Evolutionary conservation across 2,797 vertebrate species (phyloP).

Genomic region (Bradypus variegatus): DNA sequence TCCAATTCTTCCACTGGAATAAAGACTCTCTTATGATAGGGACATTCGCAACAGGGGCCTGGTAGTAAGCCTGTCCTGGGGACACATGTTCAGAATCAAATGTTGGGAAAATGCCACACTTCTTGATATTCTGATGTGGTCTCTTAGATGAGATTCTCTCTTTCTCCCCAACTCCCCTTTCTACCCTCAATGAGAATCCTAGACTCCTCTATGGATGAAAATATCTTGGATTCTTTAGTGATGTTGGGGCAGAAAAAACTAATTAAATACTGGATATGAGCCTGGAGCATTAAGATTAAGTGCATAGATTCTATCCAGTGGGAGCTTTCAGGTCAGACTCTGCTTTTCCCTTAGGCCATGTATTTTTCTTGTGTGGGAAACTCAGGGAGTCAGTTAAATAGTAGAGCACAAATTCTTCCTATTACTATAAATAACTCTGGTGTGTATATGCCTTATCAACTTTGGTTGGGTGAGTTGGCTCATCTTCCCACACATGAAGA

Average conservation of each 20-base stretch:
- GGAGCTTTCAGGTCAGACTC: not conserved
- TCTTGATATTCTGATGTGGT: not conserved
- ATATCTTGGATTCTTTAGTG: not conserved
- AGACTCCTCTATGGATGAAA: not conserved
- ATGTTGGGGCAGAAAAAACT: not conserved
- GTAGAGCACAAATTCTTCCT: not conserved
- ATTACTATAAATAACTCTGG: not conserved
- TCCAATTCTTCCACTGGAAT: not conserved
- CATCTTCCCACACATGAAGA: not conserved
- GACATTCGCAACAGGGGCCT: not conserved
- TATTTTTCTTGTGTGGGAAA: not conserved
- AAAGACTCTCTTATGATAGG: not conserved
- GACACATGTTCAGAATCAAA: not conserved
- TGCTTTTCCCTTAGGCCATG: not conserved
- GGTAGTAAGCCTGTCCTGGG: not conserved
- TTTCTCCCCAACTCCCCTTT: not conserved
- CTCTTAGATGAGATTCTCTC: not conserved
- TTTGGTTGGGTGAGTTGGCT: not conserved
- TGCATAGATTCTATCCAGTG: not conserved
- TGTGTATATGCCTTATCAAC: not conserved
- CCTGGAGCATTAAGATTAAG: not conserved
- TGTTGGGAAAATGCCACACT: not conserved
- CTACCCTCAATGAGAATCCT: not conserved
- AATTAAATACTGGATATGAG: constrained; percentile 27
- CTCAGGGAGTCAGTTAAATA: not conserved